Conservation (phyloP, 2,113 vertebrate species). For the Copsychus sechellarum region DNA sequence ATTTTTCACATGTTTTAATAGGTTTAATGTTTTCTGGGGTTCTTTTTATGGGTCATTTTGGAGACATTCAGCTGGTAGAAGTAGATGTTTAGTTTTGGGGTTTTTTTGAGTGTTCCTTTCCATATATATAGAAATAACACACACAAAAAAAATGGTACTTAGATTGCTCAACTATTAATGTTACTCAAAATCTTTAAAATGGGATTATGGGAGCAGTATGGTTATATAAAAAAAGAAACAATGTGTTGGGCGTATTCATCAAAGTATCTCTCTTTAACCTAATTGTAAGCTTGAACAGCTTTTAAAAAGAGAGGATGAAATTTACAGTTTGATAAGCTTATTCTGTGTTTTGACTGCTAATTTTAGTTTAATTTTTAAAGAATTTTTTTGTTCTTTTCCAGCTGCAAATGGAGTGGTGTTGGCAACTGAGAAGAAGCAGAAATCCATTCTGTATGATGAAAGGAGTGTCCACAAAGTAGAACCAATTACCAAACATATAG, state of each 20-base stretch:
- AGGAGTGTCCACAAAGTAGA: slow-evolving; percentile 99
- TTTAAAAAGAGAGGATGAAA: not conserved
- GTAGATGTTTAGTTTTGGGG: not conserved
- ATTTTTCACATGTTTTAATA: not conserved
- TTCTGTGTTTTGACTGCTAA: not conserved
- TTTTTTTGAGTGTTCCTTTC: not conserved
- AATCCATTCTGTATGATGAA: slow-evolving; percentile 97
- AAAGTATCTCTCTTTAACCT: not conserved
- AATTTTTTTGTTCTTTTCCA: slow-evolving; percentile 57
- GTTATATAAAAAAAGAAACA: not conserved
- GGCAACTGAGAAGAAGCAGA: slow-evolving; percentile 99
- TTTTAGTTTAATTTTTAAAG: not conserved
- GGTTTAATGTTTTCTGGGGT: not conserved
- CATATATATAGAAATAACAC: not conserved
- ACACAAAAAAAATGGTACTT: not conserved
- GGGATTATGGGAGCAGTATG: not conserved
- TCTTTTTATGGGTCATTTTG: not conserved
- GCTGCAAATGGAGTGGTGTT: slow-evolving; percentile 96
- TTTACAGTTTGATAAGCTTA: not conserved
- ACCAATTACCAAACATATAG: slow-evolving; percentile 97
- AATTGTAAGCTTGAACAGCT: not conserved
- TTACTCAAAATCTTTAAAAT: not conserved
- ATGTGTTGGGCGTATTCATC: not conserved
- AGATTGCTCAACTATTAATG: not conserved
- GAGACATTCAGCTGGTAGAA: not conserved